Base-by-base conservation (phyloP, 2,797 vertebrate genomes). In the Mus minutoides region DNA sequence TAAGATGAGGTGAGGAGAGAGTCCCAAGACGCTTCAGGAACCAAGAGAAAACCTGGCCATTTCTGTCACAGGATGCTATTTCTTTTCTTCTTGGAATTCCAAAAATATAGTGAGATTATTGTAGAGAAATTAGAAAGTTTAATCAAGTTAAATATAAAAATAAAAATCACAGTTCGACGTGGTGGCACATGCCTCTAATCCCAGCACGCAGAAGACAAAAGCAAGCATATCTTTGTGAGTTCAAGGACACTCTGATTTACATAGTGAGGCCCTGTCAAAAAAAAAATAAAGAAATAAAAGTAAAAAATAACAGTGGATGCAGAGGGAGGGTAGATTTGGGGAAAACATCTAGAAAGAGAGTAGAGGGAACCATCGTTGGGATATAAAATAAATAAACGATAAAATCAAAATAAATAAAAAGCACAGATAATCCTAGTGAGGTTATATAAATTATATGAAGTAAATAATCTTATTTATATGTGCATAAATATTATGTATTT, bases 371-470 rank as follows among this genome's bases (percentile, higher is more conserved):
- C 13, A 21, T 29, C 1, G 13, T 46, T 46, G 5, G 24, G 22
- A 43, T 75, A 9, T 75, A 43, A 75, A 75, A 43, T 43, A 76
- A 71, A 86, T 91, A 77, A 31, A 7, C 2, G 87, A 43, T 22
- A n/a, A 80, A 67, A 49, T 17, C 85, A 89, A 92, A 52, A 43
- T 89, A 95, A 91, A 56, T 91, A 85, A 96, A 95, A 92, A 91
- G 62, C 16, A 67, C 9, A 93, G 37, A 10, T 76, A 76, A 93
- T 88, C 14, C 6, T 34, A 56, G 84, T 64, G 34, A 71, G 54
- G 75, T 78, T 52, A 71, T 90, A 58, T 92, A 29, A 14, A 49
- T 77, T 43, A 80, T 83, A 24, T 82, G 9, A 88, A 83, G 60
- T 2, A 56, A 62, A 54, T 49, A 79, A 54, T 90, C 40, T 92